Evolutionary conservation across 1,140 invertebrate genomes (phyloP).

Genomic region (Wasmannia auropunctata): DNA sequence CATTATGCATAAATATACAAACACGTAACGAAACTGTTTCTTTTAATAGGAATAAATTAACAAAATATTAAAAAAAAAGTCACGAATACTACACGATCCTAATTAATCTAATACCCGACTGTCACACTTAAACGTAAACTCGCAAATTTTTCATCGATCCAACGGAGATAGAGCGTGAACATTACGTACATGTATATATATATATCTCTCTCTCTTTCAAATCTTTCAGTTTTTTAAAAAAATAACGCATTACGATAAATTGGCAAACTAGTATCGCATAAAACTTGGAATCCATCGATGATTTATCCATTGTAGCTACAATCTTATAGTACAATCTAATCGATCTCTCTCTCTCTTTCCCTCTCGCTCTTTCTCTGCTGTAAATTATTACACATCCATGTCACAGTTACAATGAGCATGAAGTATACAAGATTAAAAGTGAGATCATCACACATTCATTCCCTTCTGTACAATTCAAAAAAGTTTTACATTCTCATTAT

Average conservation of each 20-base stretch:
- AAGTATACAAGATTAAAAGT: conserved; percentile 67
- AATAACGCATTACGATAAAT: conserved; percentile 39
- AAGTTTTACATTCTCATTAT: conserved; percentile 16
- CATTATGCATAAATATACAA: conserved; percentile 78
- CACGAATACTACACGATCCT: conserved; percentile 52
- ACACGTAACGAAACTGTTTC: conserved; percentile 68
- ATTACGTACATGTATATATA: too few relatives aligned
- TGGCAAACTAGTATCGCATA: conserved; percentile 19
- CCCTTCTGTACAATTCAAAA: conserved; percentile 31
- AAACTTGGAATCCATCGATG: conserved; percentile 45
- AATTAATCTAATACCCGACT: conserved; percentile 46
- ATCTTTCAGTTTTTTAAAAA: not conserved
- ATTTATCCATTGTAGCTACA: conserved; percentile 57
- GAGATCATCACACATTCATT: conserved; percentile 60
- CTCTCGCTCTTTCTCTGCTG: conserved; percentile 7
- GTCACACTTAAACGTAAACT: conserved; percentile 14
- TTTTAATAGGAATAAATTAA: conserved; percentile 71
- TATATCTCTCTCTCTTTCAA: not conserved
- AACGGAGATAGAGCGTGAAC: not conserved
- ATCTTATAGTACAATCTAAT: conserved; percentile 37
- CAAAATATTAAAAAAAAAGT: conserved; percentile 57
- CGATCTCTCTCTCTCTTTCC: too few relatives aligned
- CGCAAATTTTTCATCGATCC: conserved; percentile 36
- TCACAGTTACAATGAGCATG: conserved; percentile 51
- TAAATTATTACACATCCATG: conserved; percentile 58